These are phyloP conservation scores for Actinopyga echinites DNA, from an alignment of 53 echinoderm and acorn worm species.

Conservation along the genomic window DNA sequence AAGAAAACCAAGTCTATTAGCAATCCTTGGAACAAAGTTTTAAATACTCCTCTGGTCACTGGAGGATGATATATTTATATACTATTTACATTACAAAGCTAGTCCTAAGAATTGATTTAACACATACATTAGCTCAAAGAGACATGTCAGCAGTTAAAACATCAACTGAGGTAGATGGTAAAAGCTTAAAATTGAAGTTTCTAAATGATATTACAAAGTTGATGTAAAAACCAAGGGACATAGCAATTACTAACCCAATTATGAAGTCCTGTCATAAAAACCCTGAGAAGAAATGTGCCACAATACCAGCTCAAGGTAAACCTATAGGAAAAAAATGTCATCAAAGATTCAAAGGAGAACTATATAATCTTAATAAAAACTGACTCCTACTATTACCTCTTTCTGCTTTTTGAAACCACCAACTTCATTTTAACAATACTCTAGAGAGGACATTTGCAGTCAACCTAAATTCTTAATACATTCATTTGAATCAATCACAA, in stretches of 20 bases:
- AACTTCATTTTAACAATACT: too few species aligned
- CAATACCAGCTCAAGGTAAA: conserved; percentile 12
- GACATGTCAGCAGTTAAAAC: not conserved
- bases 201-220: conserved; percentile 10
- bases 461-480: too few species aligned
- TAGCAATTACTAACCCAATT: not conserved
- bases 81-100: conserved; percentile 26
- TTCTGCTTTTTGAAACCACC: too few species aligned
- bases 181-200: conserved; percentile 10
- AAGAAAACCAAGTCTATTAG: too few species aligned
- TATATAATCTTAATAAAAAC: too few species aligned
- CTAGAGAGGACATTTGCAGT: too few species aligned
- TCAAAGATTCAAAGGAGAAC: too few species aligned
- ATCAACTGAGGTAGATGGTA: conserved; percentile 34
- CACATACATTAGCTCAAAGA: not conserved
- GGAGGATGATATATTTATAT: conserved; percentile 35
- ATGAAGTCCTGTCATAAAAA: conserved; percentile 10
- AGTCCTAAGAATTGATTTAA: conserved; percentile 26
- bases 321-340: not conserved
- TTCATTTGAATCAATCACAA: too few species aligned
- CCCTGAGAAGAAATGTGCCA: conserved; percentile 26
- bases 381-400: too few species aligned
- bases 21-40: conserved; percentile 9
- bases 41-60: conserved; percentile 2
- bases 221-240: conserved; percentile 4